Base-by-base conservation (phyloP, 2,888 invertebrate genomes). In the Acanthococcus lagerstroemiae region DNA sequence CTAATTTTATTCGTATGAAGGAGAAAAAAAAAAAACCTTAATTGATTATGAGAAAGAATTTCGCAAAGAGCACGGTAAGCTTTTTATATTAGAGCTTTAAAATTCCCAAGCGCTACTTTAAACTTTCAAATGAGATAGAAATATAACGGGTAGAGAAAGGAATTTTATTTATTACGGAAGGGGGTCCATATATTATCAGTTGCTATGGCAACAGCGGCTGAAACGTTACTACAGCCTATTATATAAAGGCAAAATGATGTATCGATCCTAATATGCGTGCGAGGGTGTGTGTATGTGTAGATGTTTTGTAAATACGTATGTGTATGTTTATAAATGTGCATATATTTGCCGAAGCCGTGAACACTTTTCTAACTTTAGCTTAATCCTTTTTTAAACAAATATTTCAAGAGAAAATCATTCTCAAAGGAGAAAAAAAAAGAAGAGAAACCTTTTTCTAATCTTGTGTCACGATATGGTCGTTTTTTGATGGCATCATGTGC, bases 161-260 rank as follows among this genome's bases (percentile, higher is more conserved):
- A 66, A 66, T 66, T 66, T 66, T 66, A 66, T 66, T 66, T 66
- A 66, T 66, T 66, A 66, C 56, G 56, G 66, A 66, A 66, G 56
- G 66, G 66, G 66, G 66, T 66, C 66, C 66, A 66, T 66, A 66
- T 55, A 66, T 66, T 66, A 66, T 56, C 26, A 25, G 66, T 66
- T 56, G 50, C 66, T 30, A 66, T 66, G 22, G 66, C 26, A 56
- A 66, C 66, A 27, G 55, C 30, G 55, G 66, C 55, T 66, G 66
- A 55, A 66, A 66, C 45, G 66, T 61, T 52, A 52, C 61, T 61
- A 61, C 61, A 61, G 61, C 61, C 61, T 61, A 61, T 61, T 61
- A 61, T 61, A 61, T 48, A 37, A 61, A 61, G 54, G 61, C 61
- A 61, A 61, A 61, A 61, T 61, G 61, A 61, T 61, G 54, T 61